Evolutionary conservation across 35 echinoderm and acorn worm species (phyloP).

Genomic region (Stichopus chloronotus): DNA sequence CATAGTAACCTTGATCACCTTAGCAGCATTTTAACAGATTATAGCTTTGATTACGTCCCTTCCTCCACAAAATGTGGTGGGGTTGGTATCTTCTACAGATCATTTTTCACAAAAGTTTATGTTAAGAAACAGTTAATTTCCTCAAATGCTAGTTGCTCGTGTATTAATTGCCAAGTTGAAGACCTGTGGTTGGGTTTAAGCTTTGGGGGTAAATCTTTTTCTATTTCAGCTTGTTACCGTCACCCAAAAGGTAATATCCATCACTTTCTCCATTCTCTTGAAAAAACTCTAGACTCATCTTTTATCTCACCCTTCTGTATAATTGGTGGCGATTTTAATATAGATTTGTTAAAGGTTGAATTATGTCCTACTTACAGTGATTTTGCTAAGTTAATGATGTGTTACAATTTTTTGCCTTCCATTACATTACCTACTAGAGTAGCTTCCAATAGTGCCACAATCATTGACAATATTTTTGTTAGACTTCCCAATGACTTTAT

Average conservation of each 20-base stretch:
- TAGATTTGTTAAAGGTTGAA: too few species aligned
- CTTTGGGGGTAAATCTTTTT: background rate
- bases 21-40: background rate
- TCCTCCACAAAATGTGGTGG: slow-evolving; percentile 17
- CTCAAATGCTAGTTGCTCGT: background rate
- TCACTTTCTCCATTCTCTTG: background rate
- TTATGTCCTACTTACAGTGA: too few species aligned
- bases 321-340: too few species aligned
- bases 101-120: background rate
- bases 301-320: too few species aligned
- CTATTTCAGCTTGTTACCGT: background rate
- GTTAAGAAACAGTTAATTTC: background rate
- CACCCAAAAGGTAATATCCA: background rate
- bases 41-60: slow-evolving; percentile 12
- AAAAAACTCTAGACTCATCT: background rate
- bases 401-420: background rate
- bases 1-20: slow-evolving; percentile 5
- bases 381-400: background rate
- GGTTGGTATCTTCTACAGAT: slow-evolving; percentile 4
- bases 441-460: background rate
- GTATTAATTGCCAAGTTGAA: slow-evolving; percentile 27
- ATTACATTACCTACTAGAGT: slow-evolving; percentile 3
- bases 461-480: slow-evolving; percentile 2
- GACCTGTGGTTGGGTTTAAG: background rate
- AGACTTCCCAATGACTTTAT: too few species aligned